Conservation (phyloP, 2,888 invertebrate genomes). For the Isotomurus palustris region DNA sequence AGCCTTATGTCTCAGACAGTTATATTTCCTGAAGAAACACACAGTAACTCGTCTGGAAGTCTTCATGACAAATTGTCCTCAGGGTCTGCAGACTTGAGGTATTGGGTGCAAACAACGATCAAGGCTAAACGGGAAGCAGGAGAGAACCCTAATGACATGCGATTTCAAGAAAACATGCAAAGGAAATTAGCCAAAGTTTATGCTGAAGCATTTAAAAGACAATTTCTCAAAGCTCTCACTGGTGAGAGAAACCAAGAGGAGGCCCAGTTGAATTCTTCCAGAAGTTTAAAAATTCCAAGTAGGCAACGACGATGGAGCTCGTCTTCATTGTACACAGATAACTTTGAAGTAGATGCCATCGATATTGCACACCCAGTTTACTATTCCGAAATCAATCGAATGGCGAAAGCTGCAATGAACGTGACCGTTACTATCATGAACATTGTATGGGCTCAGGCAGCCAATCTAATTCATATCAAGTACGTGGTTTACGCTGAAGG, state of each 20-base stretch:
- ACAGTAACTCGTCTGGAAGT: slow-evolving; percentile 4
- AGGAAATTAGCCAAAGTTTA: slow-evolving; percentile 42
- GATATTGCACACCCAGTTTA: slow-evolving; percentile 1
- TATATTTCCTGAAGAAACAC: slow-evolving; percentile 4
- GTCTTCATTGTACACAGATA: neutral
- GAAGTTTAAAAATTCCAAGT: slow-evolving; percentile 1
- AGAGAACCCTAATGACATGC: slow-evolving; percentile 14
- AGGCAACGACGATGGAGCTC: neutral
- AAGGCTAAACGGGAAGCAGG: slow-evolving; percentile 18
- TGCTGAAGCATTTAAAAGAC: slow-evolving; percentile 44
- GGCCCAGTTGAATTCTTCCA: slow-evolving; percentile 11
- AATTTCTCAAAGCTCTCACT: slow-evolving; percentile 37
- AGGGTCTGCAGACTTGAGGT: slow-evolving; percentile 25
- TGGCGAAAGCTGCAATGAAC: slow-evolving; percentile 42
- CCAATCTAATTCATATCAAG: slow-evolving; percentile 26
- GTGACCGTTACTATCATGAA: slow-evolving; percentile 43
- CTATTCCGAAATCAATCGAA: slow-evolving; percentile 15
- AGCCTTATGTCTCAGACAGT: slow-evolving; percentile 11
- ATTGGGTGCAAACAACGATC: slow-evolving; percentile 44
- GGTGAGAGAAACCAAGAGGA: no score
- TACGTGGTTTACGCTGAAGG: slow-evolving; percentile 45
- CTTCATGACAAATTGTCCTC: slow-evolving; percentile 9
- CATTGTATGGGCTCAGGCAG: slow-evolving; percentile 15
- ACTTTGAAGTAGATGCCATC: neutral
- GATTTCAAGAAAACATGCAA: slow-evolving; percentile 37